Conservation (phyloP, 2,113 vertebrate genomes). For the Megaleporinus macrocephalus region DNA sequence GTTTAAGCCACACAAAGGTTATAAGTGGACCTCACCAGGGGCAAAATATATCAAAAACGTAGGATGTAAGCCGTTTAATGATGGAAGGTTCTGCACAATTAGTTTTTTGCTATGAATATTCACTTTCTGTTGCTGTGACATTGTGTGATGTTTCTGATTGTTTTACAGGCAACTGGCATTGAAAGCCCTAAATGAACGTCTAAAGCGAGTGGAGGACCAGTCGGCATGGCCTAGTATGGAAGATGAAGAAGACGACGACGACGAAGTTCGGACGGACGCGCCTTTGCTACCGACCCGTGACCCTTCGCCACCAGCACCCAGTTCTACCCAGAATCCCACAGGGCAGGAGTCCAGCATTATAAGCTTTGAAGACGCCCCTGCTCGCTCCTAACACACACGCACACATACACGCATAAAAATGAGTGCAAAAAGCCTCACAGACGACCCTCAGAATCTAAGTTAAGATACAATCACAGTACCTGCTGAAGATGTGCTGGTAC, state of each 20-base stretch:
- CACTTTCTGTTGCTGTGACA: neutral
- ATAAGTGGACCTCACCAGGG: too few species aligned
- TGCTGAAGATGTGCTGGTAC: slow-evolving; percentile 25
- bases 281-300: slow-evolving; percentile 71
- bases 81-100: neutral
- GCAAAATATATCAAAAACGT: too few species aligned
- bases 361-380: slow-evolving; percentile 89
- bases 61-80: too few species aligned
- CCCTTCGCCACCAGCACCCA: slow-evolving; percentile 60
- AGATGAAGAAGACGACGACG: slow-evolving; percentile 89
- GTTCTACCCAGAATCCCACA: slow-evolving; percentile 65
- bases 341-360: slow-evolving; percentile 89
- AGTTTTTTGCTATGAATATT: neutral
- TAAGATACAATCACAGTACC: slow-evolving; percentile 21
- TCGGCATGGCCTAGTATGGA: slow-evolving; percentile 98
- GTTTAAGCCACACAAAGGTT: too few species aligned
- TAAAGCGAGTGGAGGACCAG: slow-evolving; percentile 95
- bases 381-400: slow-evolving; percentile 79
- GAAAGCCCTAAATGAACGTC: slow-evolving; percentile 94
- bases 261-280: slow-evolving; percentile 82
- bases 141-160: slow-evolving; percentile 29
- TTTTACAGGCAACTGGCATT: slow-evolving; percentile 90
- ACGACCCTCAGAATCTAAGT: slow-evolving; percentile 20
- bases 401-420: slow-evolving; percentile 32
- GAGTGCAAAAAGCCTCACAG: neutral